Evolutionary conservation across 2,888 invertebrate genomes (phyloP), one percentile per base, ranked within the genome.

Genomic region (Brachypalpus laphriformis): DNA sequence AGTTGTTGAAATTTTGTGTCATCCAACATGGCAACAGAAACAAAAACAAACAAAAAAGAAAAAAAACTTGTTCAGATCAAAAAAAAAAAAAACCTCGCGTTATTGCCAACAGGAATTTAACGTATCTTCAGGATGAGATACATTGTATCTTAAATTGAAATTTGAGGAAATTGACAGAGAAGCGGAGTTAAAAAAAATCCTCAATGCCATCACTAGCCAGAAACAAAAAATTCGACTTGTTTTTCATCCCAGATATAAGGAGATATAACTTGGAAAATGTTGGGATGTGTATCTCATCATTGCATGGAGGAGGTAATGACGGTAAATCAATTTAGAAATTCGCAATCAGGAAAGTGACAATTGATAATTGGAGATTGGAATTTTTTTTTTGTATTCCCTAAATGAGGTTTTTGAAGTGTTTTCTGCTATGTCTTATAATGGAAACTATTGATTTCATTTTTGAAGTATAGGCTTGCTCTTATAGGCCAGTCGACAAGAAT

Each of bases 121-220:
- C 74, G 78, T 54, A 74, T 78, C 74, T 66, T 63, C 63, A 34
- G 40, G 37, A 70, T 47, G 57, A 65, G 54, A 63, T 81, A 56
- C 66, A 78, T 74, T 78, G 74, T 83, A 40, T 45, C 68, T 70
- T 11, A 75, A 80, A 78, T 75, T 80, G 74, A 77, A 80, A 80
- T 75, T 65, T 80, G 57, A 80, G 42, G 20, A 65, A 78, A 83
- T 70, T 65, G 57, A 75, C 63, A 66, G 49, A 59, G 42, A 20
- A 6, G 70, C 40, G 54, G 54, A 34, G 22, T 3, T 9, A 51
- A 56, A 47, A 28, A 49, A 16, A 37, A 54, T 28, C 25, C 42
- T 49, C 14, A 68, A 68, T 49, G 51, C 22, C 68, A 45, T 16
- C 18, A 37, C 51, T n/a, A 47, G 3, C 6, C 18, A 34, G 42